These are phyloP conservation scores for Autographa gamma DNA, from an alignment of 2,888 invertebrate species.

Conservation along the genomic window DNA sequence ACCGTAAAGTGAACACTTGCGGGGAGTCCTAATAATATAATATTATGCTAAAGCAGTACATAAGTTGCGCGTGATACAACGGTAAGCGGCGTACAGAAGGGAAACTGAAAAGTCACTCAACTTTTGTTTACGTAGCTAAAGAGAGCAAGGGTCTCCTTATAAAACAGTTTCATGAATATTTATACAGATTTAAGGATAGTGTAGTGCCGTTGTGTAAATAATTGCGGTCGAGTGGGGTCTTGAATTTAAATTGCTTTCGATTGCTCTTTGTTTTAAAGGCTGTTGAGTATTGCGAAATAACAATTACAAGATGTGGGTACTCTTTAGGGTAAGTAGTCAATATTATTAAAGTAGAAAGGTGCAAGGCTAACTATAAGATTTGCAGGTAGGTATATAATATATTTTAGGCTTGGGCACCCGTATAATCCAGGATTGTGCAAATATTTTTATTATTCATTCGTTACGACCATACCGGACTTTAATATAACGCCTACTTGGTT, in stretches of 20 bases:
- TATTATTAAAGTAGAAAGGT: conserved; percentile 29
- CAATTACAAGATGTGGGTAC: conserved; percentile 37
- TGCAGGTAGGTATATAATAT: conserved; percentile 46
- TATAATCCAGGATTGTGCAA: conserved; percentile 52
- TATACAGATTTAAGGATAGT: conserved; percentile 80
- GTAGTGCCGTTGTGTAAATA: conserved; percentile 75
- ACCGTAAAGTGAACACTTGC: conserved; percentile 39
- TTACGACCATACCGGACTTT: conserved; percentile 23
- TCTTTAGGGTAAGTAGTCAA: conserved; percentile 11
- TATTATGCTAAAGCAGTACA: conserved; percentile 63
- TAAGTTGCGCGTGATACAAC: conserved; percentile 59
- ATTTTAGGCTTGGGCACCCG: conserved; percentile 33
- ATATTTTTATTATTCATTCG: conserved; percentile 51
- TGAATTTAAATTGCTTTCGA: conserved; percentile 72
- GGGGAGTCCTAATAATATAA: conserved; percentile 41
- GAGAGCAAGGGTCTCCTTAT: conserved; percentile 74
- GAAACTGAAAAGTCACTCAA: conserved; percentile 69
- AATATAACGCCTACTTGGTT: conserved; percentile 36
- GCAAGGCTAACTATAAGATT: conserved; percentile 32
- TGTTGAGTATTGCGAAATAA: conserved; percentile 55
- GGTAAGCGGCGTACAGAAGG: conserved; percentile 40
- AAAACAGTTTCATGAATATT: conserved; percentile 82
- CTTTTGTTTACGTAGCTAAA: conserved; percentile 73
- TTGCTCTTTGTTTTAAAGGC: conserved; percentile 61
- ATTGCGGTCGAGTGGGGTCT: conserved; percentile 70